Percentiles rank a stretch among this genome's conserved stretches.
Conservation (phyloP, 2,113 vertebrate species). For the Toxotes jaculatrix region DNA sequence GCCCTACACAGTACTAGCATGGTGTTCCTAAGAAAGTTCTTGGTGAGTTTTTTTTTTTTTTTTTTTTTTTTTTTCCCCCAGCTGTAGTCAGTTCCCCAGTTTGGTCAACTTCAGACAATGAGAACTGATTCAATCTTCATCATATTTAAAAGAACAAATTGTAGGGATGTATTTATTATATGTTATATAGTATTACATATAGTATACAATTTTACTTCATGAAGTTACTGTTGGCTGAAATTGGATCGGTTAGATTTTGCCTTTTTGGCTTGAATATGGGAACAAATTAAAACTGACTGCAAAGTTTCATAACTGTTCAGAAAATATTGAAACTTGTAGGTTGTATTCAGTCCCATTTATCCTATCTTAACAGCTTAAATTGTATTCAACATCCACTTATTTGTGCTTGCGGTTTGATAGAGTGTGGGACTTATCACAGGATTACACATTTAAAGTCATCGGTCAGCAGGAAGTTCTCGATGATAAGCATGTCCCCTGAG, state of each 20-base stretch:
- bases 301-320: neutral
- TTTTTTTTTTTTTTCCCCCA: neutral
- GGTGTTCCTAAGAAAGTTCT: neutral
- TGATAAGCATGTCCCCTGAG: slow-evolving; percentile 41
- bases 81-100: neutral
- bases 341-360: neutral
- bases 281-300: neutral
- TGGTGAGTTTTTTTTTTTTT: neutral
- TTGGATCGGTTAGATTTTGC: neutral
- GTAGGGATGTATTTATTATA: neutral
- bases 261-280: neutral
- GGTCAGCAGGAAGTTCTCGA: slow-evolving; percentile 31
- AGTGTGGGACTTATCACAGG: neutral
- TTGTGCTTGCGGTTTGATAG: neutral
- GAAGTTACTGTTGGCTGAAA: neutral
- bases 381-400: neutral
- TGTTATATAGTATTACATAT: no score
- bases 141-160: neutral
- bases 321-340: neutral
- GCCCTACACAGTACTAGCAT: neutral
- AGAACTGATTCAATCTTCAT: neutral
- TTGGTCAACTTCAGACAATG: neutral
- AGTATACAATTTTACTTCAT: no score
- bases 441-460: slow-evolving; percentile 27
- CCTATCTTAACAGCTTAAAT: neutral